Conservation (phyloP, 2,797 vertebrate genomes). For the Molossus alvarezi region DNA sequence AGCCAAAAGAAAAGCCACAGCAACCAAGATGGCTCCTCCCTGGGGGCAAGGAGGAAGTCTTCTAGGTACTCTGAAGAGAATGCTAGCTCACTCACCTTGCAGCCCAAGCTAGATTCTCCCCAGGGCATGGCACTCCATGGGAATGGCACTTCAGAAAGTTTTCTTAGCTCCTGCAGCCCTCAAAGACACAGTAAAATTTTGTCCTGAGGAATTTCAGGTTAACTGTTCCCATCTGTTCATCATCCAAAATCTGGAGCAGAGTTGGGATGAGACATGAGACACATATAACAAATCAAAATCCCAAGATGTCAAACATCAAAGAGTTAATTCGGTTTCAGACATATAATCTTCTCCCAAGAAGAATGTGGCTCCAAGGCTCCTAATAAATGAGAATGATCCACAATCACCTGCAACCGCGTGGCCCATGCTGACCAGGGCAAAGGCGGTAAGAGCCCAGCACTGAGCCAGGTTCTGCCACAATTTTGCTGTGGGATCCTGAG, state of each 20-base stretch:
- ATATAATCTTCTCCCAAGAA: slow-evolving; percentile 55
- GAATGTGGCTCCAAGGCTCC: slow-evolving; percentile 52
- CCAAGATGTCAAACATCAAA: slow-evolving; percentile 63
- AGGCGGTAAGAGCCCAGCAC: not conserved
- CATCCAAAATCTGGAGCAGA: slow-evolving; percentile 17
- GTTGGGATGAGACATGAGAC: slow-evolving; percentile 8
- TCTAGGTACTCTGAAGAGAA: not conserved
- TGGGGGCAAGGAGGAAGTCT: not conserved
- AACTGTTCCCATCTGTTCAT: slow-evolving; percentile 36
- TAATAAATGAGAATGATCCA: slow-evolving; percentile 7
- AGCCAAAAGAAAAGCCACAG: not conserved
- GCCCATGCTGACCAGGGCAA: not conserved
- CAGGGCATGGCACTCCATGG: not conserved
- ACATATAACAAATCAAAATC: not conserved
- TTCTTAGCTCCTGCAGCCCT: slow-evolving; percentile 12
- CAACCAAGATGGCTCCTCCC: not conserved
- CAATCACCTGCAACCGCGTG: not conserved
- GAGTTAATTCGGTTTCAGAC: slow-evolving; percentile 41
- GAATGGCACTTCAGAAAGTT: not conserved
- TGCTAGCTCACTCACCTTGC: not conserved
- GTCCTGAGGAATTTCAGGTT: not conserved
- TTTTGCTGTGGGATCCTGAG: not conserved
- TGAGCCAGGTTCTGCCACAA: not conserved
- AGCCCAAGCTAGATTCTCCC: not conserved
- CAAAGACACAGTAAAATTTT: slow-evolving; percentile 40